Evolutionary conservation across 2,797 vertebrate genomes (phyloP).

Genomic region (Eleutherodactylus coqui): DNA sequence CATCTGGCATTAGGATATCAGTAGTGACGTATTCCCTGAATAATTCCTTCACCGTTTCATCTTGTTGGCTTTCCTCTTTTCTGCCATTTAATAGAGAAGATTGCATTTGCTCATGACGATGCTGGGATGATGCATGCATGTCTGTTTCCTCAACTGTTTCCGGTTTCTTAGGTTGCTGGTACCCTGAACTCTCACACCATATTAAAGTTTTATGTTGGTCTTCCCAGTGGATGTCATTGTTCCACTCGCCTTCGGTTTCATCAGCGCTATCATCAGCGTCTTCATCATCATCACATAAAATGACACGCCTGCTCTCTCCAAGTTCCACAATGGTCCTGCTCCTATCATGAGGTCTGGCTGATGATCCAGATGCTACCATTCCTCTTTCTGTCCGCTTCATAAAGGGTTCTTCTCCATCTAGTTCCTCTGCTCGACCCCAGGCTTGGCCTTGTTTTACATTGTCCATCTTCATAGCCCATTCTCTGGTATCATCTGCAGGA

Average conservation of each 20-base stretch:
- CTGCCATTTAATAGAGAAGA: not conserved
- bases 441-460: not conserved
- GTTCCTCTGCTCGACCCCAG: constrained; percentile 36
- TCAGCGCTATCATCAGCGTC: constrained; percentile 51
- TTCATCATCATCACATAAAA: constrained; percentile 59
- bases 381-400: constrained; percentile 16
- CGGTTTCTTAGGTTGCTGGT: constrained; percentile 20
- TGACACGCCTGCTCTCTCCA: constrained; percentile 49
- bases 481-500: constrained; percentile 52
- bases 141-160: constrained; percentile 3
- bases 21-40: constrained; percentile 44
- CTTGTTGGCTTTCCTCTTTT: not conserved
- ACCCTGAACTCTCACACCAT: constrained; percentile 58
- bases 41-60: not conserved
- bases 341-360: constrained; percentile 2
- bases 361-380: not conserved
- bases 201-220: constrained; percentile 43
- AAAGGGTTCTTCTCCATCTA: constrained; percentile 17
- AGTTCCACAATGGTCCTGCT: constrained; percentile 2
- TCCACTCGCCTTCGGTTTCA: constrained; percentile 47
- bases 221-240: constrained; percentile 41
- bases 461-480: constrained; percentile 51
- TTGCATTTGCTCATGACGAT: not conserved
- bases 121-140: not conserved
- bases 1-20: constrained; percentile 34